These are phyloP conservation scores for Orchesellides sinensis DNA, from an alignment of 2,888 invertebrate genomes.

Conservation along the genomic window DNA sequence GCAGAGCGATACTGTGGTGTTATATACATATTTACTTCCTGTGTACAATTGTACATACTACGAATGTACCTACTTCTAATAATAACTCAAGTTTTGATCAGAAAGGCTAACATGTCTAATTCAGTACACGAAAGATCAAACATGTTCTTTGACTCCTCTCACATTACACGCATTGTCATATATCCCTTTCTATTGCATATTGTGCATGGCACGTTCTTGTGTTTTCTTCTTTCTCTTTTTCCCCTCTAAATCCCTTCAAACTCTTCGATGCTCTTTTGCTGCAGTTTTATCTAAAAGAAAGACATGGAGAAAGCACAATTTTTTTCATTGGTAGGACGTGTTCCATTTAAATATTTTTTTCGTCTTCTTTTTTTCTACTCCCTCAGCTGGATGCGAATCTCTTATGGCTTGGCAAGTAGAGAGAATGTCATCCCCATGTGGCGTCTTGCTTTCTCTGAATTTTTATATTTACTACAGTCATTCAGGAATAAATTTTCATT, in stretches of 20 bases:
- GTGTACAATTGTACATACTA: no score
- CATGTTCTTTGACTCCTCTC: not conserved
- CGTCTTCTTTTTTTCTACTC: constrained; percentile 14
- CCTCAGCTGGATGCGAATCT: constrained; percentile 29
- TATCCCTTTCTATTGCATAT: constrained; percentile 1
- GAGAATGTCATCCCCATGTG: constrained; percentile 64
- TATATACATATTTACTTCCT: no score
- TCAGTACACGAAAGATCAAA: not conserved
- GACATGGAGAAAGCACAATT: constrained; percentile 14
- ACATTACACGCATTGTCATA: not conserved
- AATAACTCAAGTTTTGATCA: not conserved
- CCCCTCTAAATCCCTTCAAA: constrained; percentile 17
- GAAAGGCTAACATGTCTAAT: not conserved
- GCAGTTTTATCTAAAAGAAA: not conserved
- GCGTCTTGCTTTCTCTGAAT: constrained; percentile 57
- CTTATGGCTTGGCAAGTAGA: constrained; percentile 21
- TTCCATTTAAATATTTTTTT: constrained; percentile 31
- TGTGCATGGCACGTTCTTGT: constrained; percentile 11
- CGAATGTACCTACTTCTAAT: no score
- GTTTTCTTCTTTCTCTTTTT: not conserved
- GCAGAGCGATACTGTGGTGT: no score
- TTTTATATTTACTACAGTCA: constrained; percentile 55
- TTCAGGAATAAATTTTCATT: constrained; percentile 64
- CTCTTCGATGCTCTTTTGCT: constrained; percentile 4
- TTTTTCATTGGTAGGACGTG: constrained; percentile 55